Base-by-base conservation (phyloP, 2,888 invertebrate species). In the Saturnia pavonia region DNA sequence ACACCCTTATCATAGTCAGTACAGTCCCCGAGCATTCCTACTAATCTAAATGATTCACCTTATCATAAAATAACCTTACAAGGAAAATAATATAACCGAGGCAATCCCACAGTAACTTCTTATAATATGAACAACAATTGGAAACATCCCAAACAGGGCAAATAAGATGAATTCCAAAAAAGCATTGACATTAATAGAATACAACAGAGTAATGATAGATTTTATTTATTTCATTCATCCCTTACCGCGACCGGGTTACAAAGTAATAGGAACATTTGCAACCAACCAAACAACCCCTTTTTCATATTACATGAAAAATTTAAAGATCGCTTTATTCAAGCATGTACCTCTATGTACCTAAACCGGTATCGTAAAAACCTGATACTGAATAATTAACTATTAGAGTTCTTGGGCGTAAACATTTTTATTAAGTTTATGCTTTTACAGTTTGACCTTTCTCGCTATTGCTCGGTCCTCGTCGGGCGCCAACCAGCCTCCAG, bases 241-340 rank as follows among this genome's bases (percentile, higher is more conserved):
- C 77, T 76, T 74, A 78, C 73, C 74, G 78, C 78, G 76, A 72
- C 72, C 34, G 2, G 2, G 34, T 34, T 4, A 75, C 71, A 75
- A 71, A 82, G 84, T 84, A 85, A 88, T 86, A 88, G 87, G 86
- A 86, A 81, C 78, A 82, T 81, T 87, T 88, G 88, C n/a, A n/a
- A n/a, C n/a, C n/a, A n/a, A n/a, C n/a, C n/a, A n/a, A n/a, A 87
- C 88, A 88, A 85, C 81, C 82, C 81, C 82, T 82, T 22, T 34
- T 34, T 6, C 34, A 34, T 34, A 34, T 4, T 34, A 34, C 34
- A 34, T 4, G 34, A 34, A 34, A 34, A 34, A 34, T 6, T 48
- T 48, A 48, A 48, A 48, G 19, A 48, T 48, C 16, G 48, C 48
- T 34, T 34, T 34, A 34, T 34, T 4, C 34, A 34, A n/a, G n/a